Conservation (phyloP, 53 echinoderm and acorn worm species). For the Antedon mediterranea region DNA sequence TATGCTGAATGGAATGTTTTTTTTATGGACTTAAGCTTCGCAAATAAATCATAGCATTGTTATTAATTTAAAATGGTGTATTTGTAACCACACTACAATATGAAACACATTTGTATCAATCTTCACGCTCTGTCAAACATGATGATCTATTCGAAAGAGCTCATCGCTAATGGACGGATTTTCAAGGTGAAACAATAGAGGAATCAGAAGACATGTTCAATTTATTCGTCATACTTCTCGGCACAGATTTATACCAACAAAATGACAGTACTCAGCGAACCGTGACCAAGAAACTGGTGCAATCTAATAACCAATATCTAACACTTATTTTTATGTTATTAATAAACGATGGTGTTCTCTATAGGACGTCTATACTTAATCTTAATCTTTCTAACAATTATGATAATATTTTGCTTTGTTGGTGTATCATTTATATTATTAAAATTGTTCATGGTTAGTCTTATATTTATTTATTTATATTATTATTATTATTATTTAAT, state of each 20-base stretch:
- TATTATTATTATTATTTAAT: too few species aligned
- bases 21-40: background rate
- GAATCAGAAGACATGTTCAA: background rate
- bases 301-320: background rate
- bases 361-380: background rate
- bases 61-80: conserved; percentile 1
- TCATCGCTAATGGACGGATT: background rate
- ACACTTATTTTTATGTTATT: background rate
- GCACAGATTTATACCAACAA: background rate
- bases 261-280: background rate
- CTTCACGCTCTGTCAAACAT: background rate
- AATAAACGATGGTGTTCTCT: background rate
- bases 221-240: background rate
- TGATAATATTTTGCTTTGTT: too few species aligned
- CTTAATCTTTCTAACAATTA: too few species aligned
- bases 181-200: background rate
- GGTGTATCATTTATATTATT: too few species aligned
- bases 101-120: background rate
- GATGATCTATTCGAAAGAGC: background rate
- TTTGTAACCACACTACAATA: background rate
- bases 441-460: too few species aligned
- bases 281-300: background rate
- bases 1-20: background rate
- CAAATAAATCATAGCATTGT: background rate
- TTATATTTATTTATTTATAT: too few species aligned